Conservation (phyloP, 2,797 vertebrate genomes). For the Rhabdophis nuchalis region DNA sequence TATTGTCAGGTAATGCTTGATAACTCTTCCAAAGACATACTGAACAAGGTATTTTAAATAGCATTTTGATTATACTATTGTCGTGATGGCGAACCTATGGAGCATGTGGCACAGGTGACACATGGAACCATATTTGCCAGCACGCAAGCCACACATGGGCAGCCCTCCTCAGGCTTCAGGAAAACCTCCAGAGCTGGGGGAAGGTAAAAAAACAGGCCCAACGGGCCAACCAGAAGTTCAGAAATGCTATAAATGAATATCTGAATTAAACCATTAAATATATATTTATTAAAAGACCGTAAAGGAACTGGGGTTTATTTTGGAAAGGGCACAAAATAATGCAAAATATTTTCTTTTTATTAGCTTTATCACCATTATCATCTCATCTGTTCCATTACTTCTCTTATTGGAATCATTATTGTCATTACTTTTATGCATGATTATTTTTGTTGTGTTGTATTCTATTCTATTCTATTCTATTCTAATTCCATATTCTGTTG, state of each 20-base stretch:
- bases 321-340: not conserved
- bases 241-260: not conserved
- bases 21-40: not conserved
- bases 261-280: not conserved
- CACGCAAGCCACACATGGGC: too few relatives aligned
- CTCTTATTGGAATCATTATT: not conserved
- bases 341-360: not conserved
- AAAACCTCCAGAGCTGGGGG: too few relatives aligned
- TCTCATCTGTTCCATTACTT: not conserved
- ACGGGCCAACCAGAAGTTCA: too few relatives aligned
- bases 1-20: not conserved
- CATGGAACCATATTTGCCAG: too few relatives aligned
- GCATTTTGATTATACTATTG: not conserved
- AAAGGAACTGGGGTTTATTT: not conserved
- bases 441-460: not conserved
- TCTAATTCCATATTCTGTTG: too few relatives aligned
- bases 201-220: too few relatives aligned
- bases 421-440: not conserved
- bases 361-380: not conserved
- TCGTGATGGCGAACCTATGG: too few relatives aligned
- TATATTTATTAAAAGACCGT: not conserved
- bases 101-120: too few relatives aligned
- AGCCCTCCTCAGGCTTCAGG: too few relatives aligned
- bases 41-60: not conserved
- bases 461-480: too few relatives aligned